Conservation (phyloP, 1,140 invertebrate species). For the Nomia melanderi region DNA sequence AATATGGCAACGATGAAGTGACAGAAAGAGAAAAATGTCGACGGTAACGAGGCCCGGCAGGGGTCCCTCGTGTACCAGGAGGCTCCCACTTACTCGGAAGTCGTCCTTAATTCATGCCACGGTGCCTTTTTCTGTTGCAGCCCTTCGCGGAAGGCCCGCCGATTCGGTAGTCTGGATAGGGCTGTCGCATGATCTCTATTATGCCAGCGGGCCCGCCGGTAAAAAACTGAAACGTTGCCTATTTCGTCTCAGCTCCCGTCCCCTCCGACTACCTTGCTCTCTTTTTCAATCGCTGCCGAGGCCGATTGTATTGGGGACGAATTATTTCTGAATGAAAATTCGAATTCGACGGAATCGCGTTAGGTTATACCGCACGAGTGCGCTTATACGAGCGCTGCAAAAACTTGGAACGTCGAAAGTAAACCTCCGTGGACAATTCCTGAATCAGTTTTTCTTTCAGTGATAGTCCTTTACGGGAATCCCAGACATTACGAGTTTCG, state of each 20-base stretch:
- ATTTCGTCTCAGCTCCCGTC: neutral
- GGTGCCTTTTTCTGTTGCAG: constrained; percentile 49
- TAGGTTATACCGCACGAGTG: too few relatives aligned
- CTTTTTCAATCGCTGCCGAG: neutral
- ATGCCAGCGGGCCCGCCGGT: constrained; percentile 25
- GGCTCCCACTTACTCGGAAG: constrained; percentile 63
- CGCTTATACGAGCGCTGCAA: too few relatives aligned
- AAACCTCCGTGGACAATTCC: neutral
- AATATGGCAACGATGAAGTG: neutral
- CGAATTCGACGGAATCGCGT: neutral
- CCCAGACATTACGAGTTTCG: too few relatives aligned
- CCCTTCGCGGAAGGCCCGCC: constrained; percentile 56
- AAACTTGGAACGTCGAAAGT: neutral
- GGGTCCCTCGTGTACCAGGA: constrained; percentile 20
- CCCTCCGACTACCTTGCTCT: neutral
- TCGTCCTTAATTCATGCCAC: constrained; percentile 66
- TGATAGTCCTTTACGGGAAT: too few relatives aligned
- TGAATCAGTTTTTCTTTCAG: neutral
- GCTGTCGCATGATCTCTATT: constrained; percentile 53
- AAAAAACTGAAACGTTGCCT: constrained; percentile 52
- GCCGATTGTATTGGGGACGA: neutral
- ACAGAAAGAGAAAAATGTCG: constrained; percentile 23
- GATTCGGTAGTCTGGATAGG: constrained; percentile 51
- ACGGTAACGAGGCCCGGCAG: constrained; percentile 29
- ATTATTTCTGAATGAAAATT: constrained; percentile 2